phyloP scores from a whole-genome alignment of 2,797 vertebrate genomes.

The Poeciliopsis paucimaculata region DNA sequence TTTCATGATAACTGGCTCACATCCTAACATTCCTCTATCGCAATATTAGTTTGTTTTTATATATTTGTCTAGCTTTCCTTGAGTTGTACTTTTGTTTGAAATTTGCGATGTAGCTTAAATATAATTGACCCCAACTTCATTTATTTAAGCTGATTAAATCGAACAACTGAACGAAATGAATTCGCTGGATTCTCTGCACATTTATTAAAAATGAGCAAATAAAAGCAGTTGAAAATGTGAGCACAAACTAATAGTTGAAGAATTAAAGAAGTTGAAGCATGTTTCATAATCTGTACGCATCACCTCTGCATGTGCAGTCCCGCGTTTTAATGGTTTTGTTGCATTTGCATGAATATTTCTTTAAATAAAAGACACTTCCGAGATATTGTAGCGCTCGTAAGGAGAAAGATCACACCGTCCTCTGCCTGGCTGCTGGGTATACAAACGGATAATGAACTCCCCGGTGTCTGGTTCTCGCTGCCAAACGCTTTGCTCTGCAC shows the following conservation, averaged over 20 bases:
- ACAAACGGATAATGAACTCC: conserved; percentile 37
- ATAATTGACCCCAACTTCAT: not conserved
- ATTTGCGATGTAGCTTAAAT: not conserved
- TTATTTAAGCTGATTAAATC: not conserved
- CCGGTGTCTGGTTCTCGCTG: conserved; percentile 47
- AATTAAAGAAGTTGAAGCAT: not conserved
- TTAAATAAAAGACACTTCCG: not conserved
- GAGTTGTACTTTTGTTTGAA: not conserved
- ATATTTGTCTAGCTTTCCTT: not conserved
- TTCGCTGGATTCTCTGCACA: not conserved
- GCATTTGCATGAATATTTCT: not conserved
- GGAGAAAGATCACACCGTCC: conserved; percentile 16
- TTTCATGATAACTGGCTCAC: not conserved
- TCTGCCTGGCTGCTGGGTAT: conserved; percentile 7
- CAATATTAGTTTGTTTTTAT: not conserved
- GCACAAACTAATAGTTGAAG: not conserved
- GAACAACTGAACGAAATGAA: not conserved
- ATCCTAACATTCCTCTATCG: not conserved
- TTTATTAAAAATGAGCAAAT: not conserved
- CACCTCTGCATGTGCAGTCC: not conserved
- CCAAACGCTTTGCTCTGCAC: conserved; percentile 41
- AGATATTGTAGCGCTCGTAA: conserved; percentile 1
- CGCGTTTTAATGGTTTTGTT: not conserved
- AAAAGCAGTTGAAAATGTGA: not conserved
- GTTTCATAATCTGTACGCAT: not conserved